Conservation (phyloP, 2,888 invertebrate genomes). For the Subacronicta megacephala region DNA sequence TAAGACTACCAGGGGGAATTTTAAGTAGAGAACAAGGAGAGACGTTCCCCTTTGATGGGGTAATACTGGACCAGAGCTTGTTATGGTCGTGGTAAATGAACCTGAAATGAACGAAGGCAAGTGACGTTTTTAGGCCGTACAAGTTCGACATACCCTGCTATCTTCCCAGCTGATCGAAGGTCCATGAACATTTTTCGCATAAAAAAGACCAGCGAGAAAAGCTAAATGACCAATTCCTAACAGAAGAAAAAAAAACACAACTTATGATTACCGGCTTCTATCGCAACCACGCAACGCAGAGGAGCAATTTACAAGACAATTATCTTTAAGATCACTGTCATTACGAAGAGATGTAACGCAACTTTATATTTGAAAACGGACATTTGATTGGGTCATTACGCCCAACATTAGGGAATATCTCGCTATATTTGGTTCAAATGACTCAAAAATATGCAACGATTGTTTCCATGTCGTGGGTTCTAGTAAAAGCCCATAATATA, state of each 20-base stretch:
- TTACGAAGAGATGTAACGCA: conserved; percentile 33
- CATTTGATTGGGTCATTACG: conserved; percentile 37
- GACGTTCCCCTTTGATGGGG: too few species aligned
- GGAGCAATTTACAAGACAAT: conserved; percentile 36
- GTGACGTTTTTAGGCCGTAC: too few species aligned
- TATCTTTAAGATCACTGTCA: conserved; percentile 36
- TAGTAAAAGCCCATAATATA: conserved; percentile 12
- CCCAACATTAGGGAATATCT: conserved; percentile 25
- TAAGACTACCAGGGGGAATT: too few species aligned
- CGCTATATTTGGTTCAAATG: conserved; percentile 32
- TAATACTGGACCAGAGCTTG: too few species aligned
- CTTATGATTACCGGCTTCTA: conserved; percentile 4
- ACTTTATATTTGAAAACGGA: conserved; percentile 26
- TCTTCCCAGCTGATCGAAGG: too few species aligned
- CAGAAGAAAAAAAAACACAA: background rate
- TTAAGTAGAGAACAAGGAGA: too few species aligned
- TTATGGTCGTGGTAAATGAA: too few species aligned
- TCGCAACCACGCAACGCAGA: conserved; percentile 16
- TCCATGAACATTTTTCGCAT: too few species aligned
- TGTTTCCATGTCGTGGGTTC: conserved; percentile 19
- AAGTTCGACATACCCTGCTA: too few species aligned
- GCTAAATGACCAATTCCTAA: too few species aligned
- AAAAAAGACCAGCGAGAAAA: too few species aligned
- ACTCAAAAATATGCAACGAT: conserved; percentile 35
- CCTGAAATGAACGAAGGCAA: too few species aligned